phyloP scores from a whole-genome alignment of 2,888 invertebrate species.

The Deilephila porcellus region DNA sequence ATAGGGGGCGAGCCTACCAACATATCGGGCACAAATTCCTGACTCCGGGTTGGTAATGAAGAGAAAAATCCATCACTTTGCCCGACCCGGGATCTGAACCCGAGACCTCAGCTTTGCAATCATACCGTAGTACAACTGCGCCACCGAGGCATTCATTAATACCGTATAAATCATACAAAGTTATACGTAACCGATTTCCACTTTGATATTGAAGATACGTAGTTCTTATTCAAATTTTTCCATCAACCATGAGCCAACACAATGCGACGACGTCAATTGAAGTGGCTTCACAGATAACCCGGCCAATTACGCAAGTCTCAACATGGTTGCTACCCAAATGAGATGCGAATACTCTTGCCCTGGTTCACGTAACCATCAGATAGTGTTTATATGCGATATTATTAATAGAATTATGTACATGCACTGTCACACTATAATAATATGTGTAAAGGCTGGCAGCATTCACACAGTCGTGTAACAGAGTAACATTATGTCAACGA shows the following conservation, averaged over 20 bases:
- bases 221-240: conserved; percentile 23
- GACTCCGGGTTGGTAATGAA: no score
- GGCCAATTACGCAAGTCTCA: conserved; percentile 34
- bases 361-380: conserved; percentile 45
- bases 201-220: conserved; percentile 19
- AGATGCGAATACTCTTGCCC: conserved; percentile 48
- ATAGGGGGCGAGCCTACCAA: no score
- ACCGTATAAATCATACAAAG: conserved; percentile 4
- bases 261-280: conserved; percentile 21
- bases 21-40: no score
- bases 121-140: no score
- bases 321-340: conserved; percentile 37
- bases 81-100: no score
- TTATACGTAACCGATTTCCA: not conserved
- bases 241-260: conserved; percentile 21
- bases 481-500: no score
- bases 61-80: no score
- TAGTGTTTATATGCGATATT: conserved; percentile 46
- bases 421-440: conserved; percentile 57
- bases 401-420: conserved; percentile 63
- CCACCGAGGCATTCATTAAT: no score
- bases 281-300: conserved; percentile 29
- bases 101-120: no score
- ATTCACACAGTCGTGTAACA: conserved; percentile 45
- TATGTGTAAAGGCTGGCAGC: conserved; percentile 41